These are phyloP conservation scores for Thalassaphorura encarpata DNA, from an alignment of 1,140 invertebrate genomes.

Conservation along the genomic window DNA sequence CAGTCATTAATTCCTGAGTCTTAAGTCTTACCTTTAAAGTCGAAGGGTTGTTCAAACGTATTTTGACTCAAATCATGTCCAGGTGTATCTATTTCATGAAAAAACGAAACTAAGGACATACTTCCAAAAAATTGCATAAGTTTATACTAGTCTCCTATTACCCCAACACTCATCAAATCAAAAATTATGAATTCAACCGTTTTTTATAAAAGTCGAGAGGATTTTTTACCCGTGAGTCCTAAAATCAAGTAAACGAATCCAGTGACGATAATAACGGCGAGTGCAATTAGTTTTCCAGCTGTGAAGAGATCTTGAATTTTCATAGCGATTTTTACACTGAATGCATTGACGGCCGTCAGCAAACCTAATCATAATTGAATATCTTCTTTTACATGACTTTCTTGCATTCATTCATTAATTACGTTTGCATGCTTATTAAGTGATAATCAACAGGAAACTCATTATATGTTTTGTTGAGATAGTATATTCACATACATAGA, in stretches of 20 bases:
- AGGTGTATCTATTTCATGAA: neutral
- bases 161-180: too few relatives aligned
- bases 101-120: too few relatives aligned
- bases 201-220: neutral
- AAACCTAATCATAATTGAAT: conserved; percentile 52
- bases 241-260: conserved; percentile 60
- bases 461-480: neutral
- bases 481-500: conserved; percentile 54
- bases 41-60: conserved; percentile 13
- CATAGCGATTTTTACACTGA: conserved; percentile 78
- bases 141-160: too few relatives aligned
- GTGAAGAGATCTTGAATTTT: conserved; percentile 84
- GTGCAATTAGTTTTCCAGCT: conserved; percentile 71
- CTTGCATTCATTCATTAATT: neutral
- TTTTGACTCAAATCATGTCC: conserved; percentile 4
- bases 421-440: neutral
- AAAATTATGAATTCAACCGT: neutral
- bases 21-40: conserved; percentile 21
- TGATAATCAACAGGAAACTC: neutral
- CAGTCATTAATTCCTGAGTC: neutral
- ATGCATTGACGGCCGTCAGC: conserved; percentile 77
- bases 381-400: neutral
- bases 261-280: conserved; percentile 68
- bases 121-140: too few relatives aligned
- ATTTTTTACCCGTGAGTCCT: conserved; percentile 39